Base-by-base conservation (phyloP, 1,140 invertebrate species). In the Caenorhabditis tropicalis region DNA sequence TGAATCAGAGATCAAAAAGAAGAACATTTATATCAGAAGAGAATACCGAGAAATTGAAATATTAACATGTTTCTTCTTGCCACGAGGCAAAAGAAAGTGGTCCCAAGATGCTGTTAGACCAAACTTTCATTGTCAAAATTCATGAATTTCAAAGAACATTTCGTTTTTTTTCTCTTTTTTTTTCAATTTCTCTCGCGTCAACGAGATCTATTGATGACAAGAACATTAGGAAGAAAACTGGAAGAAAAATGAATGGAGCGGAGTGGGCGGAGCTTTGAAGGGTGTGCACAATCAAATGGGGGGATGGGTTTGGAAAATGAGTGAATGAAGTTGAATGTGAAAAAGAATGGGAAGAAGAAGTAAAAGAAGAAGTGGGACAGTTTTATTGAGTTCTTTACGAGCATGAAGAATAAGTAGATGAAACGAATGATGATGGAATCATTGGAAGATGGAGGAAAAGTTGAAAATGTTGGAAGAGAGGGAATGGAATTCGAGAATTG, bases 341-440 rank as follows among this genome's bases (percentile, higher is more conserved):
- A 15, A 27, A 51, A 4, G n/a, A 21, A 51, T 16, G 9, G 16
- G 49, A n/a, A 51, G 21, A 51, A 51, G 49, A n/a, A 51, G 49
- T n/a, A n/a, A 27, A 65, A 65, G 53, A 58, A 9, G 58, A 65
- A 36, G 33, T 56, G 15, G 65, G 36, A 74, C 36, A 74, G 36
- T 74, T 74, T 74, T 74, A 74, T 74, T 74, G 65, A 74, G 65
- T 74, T 74, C 65, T 74, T 74, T 74, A 74, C 36, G 65, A 74
- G 36, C 65, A 10, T 74, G 56, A 10, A 10, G 29, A 74, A 31
- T 74, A 36, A 46, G 21, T 27, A 56, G 4, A 27, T 21, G 49
- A n/a, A n/a, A 19, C n/a, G 29, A 36, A 74, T 74, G 65, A 74
- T 74, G 65, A 74, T 74, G 65, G 53, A 56, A 56, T 56, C 21